A percentile compares a stretch with the other conserved stretches of the same genome.
These are phyloP conservation scores for Solea senegalensis DNA, from an alignment of 2,113 vertebrate species.

Conservation along the genomic window DNA sequence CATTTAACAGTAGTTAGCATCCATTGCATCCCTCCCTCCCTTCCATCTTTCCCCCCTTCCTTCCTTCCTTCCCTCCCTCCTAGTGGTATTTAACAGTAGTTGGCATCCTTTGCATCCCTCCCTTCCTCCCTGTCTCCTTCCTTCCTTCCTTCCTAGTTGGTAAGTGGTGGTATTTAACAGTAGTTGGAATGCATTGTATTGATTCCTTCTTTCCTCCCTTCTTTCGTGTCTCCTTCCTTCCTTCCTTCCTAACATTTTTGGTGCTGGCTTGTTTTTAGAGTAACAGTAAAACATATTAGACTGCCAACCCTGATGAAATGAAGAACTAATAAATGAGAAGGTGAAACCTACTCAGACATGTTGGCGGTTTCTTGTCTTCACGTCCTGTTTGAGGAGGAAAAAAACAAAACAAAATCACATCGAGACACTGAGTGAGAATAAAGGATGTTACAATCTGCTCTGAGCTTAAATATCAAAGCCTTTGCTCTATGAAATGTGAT, in stretches of 20 bases:
- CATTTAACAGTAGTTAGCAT: too few relatives aligned
- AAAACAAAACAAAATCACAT: constrained; percentile 6
- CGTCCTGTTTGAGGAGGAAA: constrained; percentile 37
- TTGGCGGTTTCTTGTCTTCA: constrained; percentile 62
- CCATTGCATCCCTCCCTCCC: neutral
- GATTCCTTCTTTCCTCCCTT: too few relatives aligned
- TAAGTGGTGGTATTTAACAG: too few relatives aligned
- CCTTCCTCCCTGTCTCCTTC: neutral
- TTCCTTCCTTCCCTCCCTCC: too few relatives aligned
- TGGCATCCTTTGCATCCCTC: neutral
- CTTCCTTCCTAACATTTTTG: too few relatives aligned
- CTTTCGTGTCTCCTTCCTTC: neutral
- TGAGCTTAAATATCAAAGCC: constrained; percentile 25
- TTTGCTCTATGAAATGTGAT: constrained; percentile 21
- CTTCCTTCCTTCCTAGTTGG: neutral
- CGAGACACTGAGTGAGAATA: constrained; percentile 63
- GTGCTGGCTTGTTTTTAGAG: too few relatives aligned
- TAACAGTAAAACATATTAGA: too few relatives aligned
- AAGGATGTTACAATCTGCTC: constrained; percentile 39
- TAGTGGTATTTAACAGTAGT: too few relatives aligned
- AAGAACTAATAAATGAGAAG: neutral
- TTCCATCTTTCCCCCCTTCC: neutral
- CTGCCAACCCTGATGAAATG: neutral
- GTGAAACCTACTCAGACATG: constrained; percentile 81
- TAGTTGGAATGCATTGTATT: too few relatives aligned